phyloP scores from a whole-genome alignment of 2,113 vertebrate genomes.

The Melospiza georgiana region DNA sequence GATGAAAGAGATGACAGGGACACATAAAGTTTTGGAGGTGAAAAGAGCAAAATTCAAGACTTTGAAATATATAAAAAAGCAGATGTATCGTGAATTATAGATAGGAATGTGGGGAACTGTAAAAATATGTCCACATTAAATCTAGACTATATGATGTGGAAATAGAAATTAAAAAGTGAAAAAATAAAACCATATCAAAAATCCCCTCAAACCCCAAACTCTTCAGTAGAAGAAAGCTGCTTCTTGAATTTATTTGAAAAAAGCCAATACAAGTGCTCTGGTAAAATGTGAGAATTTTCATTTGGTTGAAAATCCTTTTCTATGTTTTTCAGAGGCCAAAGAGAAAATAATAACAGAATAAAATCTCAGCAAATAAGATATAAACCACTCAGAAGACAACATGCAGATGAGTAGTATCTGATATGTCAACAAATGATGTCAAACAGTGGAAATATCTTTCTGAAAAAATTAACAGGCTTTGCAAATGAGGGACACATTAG shows the following conservation, averaged over 20 bases:
- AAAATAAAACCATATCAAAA: background rate
- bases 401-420: background rate
- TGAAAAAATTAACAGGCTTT: background rate
- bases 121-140: background rate
- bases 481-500: background rate
- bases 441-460: background rate
- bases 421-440: background rate
- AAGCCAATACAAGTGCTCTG: background rate
- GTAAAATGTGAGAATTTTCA: background rate
- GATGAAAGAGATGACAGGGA: background rate
- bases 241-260: background rate
- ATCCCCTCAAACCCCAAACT: background rate
- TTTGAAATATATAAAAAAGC: background rate
- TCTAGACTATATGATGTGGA: background rate
- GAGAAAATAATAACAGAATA: background rate
- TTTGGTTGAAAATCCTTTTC: background rate
- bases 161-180: background rate
- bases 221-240: background rate
- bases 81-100: background rate
- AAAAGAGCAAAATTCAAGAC: background rate
- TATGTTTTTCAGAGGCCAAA: background rate
- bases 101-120: background rate
- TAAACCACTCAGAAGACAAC: background rate
- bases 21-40: background rate
- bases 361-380: background rate